A percentile compares a stretch with the other conserved stretches of the same genome.
These are phyloP conservation scores for Campoplex nolae DNA, from an alignment of 2,888 invertebrate genomes.

Conservation along the genomic window DNA sequence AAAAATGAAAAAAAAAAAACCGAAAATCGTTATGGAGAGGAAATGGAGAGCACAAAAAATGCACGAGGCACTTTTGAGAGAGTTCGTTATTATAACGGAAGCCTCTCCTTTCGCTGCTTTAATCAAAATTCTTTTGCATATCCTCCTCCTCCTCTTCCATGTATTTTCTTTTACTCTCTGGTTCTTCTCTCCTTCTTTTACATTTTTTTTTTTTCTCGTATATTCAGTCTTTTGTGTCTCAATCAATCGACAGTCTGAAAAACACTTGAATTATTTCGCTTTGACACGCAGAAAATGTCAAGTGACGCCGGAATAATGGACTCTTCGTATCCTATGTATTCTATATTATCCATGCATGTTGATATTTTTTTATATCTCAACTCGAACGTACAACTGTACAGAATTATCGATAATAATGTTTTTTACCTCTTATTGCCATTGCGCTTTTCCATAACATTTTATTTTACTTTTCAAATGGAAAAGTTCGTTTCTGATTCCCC, in stretches of 20 bases:
- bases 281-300: not conserved
- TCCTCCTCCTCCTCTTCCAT: too few relatives aligned
- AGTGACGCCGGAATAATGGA: not conserved
- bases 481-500: too few relatives aligned
- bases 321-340: not conserved
- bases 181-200: not conserved
- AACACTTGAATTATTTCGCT: not conserved
- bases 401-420: too few relatives aligned
- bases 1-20: not conserved
- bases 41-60: not conserved
- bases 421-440: too few relatives aligned
- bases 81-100: not conserved
- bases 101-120: not conserved
- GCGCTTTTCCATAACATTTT: too few relatives aligned
- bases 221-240: not conserved
- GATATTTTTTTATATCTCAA: not conserved
- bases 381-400: too few relatives aligned
- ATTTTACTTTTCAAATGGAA: too few relatives aligned
- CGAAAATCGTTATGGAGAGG: not conserved
- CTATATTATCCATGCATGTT: not conserved
- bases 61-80: not conserved
- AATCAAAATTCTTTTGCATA: not conserved
- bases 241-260: constrained; percentile 22
- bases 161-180: not conserved
- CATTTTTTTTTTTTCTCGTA: not conserved